These are phyloP conservation scores for Oscheius sp. DNA, from an alignment of 1,140 invertebrate species.

Conservation along the genomic window DNA sequence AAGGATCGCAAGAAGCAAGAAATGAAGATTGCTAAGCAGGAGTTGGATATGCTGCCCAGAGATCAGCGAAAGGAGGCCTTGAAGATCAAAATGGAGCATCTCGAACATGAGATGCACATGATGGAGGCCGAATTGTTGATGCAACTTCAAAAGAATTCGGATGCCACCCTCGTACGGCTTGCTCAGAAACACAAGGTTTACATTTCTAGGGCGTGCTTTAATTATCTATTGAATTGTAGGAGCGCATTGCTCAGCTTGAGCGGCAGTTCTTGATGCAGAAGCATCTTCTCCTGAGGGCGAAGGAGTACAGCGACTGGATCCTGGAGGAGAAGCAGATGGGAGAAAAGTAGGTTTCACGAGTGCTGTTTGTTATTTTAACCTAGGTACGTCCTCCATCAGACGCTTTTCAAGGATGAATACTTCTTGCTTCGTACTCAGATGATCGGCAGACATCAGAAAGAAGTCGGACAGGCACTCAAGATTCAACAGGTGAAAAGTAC, in stretches of 20 bases:
- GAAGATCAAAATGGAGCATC: conserved; percentile 72
- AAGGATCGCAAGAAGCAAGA: conserved; percentile 88
- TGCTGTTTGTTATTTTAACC: not conserved
- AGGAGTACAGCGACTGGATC: conserved; percentile 89
- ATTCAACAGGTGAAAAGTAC: conserved; percentile 68
- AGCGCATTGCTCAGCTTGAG: conserved; percentile 89
- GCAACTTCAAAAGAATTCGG: too few relatives aligned
- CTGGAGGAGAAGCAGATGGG: conserved; percentile 89
- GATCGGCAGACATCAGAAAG: conserved; percentile 67
- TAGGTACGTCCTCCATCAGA: conserved; percentile 85
- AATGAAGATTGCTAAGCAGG: conserved; percentile 83
- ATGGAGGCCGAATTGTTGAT: too few relatives aligned
- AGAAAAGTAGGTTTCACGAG: not conserved
- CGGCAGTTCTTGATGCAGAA: conserved; percentile 92
- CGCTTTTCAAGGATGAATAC: conserved; percentile 95
- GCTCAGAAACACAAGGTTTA: too few relatives aligned
- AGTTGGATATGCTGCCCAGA: conserved; percentile 85
- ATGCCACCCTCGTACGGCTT: too few relatives aligned
- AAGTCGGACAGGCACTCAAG: conserved; percentile 84
- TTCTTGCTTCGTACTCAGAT: conserved; percentile 75
- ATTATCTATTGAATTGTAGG: conserved; percentile 78
- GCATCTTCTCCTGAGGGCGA: conserved; percentile 72
- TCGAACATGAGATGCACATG: conserved; percentile 82
- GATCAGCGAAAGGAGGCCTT: conserved; percentile 76
- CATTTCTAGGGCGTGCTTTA: too few relatives aligned